Percentiles rank a stretch among this genome's conserved stretches.
These are phyloP conservation scores for Nettapus auritus DNA, from an alignment of 2,113 vertebrate genomes.

Conservation along the genomic window DNA sequence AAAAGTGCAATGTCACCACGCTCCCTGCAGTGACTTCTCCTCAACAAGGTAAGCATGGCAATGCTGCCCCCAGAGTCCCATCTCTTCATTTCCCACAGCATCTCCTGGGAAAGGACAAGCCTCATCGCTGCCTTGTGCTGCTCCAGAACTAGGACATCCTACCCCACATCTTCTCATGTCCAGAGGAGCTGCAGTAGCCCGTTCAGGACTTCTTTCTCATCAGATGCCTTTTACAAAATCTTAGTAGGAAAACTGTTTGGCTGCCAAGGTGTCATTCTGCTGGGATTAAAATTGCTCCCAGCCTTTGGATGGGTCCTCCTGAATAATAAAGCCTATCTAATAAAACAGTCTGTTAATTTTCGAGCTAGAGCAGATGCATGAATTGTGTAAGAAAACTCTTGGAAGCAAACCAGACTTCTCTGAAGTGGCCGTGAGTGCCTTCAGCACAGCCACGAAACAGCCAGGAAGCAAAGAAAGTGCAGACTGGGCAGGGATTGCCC, in stretches of 20 bases:
- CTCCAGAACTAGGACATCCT: not conserved
- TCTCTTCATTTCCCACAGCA: not conserved
- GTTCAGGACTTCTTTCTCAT: not conserved
- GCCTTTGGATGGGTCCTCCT: not conserved
- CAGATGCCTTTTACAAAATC: not conserved
- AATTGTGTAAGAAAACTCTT: not conserved
- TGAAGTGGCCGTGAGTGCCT: not conserved
- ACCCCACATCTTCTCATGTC: not conserved
- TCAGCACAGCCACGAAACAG: not conserved
- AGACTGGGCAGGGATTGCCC: not conserved
- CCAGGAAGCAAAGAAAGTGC: not conserved
- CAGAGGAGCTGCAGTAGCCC: not conserved
- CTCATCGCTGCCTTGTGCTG: not conserved
- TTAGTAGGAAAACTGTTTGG: not conserved
- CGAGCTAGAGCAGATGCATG: not conserved
- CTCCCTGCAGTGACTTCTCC: not conserved
- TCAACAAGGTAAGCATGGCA: rapidly evolving
- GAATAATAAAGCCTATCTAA: not conserved
- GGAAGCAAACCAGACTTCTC: not conserved
- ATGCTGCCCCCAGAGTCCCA: not conserved
- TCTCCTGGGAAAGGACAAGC: not conserved
- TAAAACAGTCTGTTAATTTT: slow-evolving; percentile 54
- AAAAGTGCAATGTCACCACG: rapidly evolving
- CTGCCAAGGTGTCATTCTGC: not conserved
- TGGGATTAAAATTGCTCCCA: slow-evolving; percentile 7